Base-by-base conservation (phyloP, 2,888 invertebrate genomes). In the Drosophila anceps region DNA sequence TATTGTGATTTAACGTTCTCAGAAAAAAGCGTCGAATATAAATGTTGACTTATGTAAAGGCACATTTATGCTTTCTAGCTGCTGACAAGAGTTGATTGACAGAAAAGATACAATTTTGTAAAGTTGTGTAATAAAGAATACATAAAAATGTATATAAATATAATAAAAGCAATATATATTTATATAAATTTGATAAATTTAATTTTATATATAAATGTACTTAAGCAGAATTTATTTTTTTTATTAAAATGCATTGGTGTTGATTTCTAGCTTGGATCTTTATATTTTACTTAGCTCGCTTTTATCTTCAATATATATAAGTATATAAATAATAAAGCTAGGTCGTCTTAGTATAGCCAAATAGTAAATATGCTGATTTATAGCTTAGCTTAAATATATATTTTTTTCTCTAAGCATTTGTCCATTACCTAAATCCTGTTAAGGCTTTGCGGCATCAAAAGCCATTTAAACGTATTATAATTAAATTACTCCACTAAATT, bases 1-100 rank as follows among this genome's bases (percentile, higher is more conserved):
- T 44, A 35, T 60, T 60, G 33, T 55, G 37, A 43, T 69, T 33
- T 53, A 33, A 10, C 35, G 13, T 43, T 8, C 29, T 9, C 10
- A 60, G 15, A 24, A 10, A 31, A 33, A 24, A 53, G 13, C n/a
- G n/a, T n/a, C 29, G n/a, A 31, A 31, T 18, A 18, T 18, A 48
- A 18, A 39, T 33, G 39, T 60, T 33, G 29, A 7, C 55, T 35
- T n/a, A 15, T 8, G 20, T 8, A 20, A 15, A 15, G 12, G 31
- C 6, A 48, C 9, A n/a, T 18, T 31, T 48, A 31, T 31, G 50
- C n/a, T 12, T 6, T n/a, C 12, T 18, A 7, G 29, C 10, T 43
- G 9, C 39, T n/a, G 43, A 20, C 41, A 12, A 2, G 20, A 43
- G 2, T 5, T 29, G 29, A 29, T 29, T n/a, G 48, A 29, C 29